Evolutionary conservation across 2,888 invertebrate species (phyloP).

Genomic region (Parasteatoda lunata): DNA sequence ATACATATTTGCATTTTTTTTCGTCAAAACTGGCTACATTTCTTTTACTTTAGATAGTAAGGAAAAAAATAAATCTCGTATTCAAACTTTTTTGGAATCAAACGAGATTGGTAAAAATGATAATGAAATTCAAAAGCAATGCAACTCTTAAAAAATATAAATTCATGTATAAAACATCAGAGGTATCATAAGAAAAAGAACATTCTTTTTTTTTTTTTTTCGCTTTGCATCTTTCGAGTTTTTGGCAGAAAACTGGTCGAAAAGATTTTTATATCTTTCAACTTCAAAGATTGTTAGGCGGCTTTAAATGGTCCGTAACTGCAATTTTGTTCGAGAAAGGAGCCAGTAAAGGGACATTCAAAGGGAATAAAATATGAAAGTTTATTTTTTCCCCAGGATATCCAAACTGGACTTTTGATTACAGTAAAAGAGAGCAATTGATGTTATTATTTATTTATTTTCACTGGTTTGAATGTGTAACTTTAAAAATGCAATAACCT

Average conservation of each 20-base stretch:
- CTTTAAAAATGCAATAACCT: too few species aligned
- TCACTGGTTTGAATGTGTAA: too few species aligned
- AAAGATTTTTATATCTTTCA: neutral
- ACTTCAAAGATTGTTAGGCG: neutral
- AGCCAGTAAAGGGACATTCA: neutral
- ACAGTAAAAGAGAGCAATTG: conserved; percentile 72
- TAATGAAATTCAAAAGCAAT: conserved; percentile 53
- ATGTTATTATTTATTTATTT: too few species aligned
- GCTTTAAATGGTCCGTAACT: conserved; percentile 39
- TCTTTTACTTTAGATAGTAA: neutral
- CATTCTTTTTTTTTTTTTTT: neutral
- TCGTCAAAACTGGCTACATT: neutral
- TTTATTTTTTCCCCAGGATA: conserved; percentile 76
- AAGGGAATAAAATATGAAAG: neutral
- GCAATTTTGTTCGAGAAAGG: conserved; percentile 2
- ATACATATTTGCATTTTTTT: neutral
- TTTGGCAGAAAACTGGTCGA: neutral
- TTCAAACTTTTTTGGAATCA: neutral
- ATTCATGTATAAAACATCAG: conserved; percentile 47
- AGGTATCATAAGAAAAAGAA: neutral
- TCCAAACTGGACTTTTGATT: conserved; percentile 79
- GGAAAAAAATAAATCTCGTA: neutral
- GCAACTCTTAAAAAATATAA: conserved; percentile 21
- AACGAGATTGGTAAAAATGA: conserved; percentile 1
- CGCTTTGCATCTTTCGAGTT: neutral